Evolutionary conservation across 1,140 invertebrate species (phyloP), one percentile per base, ranked within the genome.

Genomic region (Belonocnema kinseyi): DNA sequence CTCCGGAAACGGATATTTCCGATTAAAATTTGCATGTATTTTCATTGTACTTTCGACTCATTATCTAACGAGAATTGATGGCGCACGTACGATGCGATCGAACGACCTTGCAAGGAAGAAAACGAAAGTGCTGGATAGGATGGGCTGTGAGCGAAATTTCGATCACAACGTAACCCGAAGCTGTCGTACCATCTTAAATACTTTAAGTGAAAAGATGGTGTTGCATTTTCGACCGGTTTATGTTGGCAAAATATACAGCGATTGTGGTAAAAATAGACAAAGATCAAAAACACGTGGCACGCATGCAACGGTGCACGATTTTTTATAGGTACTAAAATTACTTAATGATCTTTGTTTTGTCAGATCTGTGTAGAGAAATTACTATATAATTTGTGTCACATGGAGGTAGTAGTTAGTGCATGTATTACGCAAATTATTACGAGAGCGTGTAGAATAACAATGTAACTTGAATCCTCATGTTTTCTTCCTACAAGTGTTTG

Each of bases 101-200:
- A 51, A 76, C 81, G 82, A 80, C 82, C 84, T 84, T 85, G 82
- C 50, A n/a, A 71, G 19, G 12, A 74, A 81, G 77, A 84, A 84
- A 84, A 84, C 58, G 79, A 84, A 84, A 85, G 81, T 82, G 74
- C 58, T 73, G 74, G 79, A 71, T 54, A 77, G 74, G 77, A 73
- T 50, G 76, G 46, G 72, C 40, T 54, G 74, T 72, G 77, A 78
- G 74, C 77, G 75, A 80, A 85, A 87, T 85, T 87, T 87, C 71
- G 72, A 80, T 51, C 70, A 46, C 84, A 85, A 79, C 75, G 77
- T 75, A 85, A 88, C 70, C 61, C 52, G 73, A 78, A 72, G 66
- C 54, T 14, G 16, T 73, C n/a, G 79, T 77, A 73, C 75, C 72
- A 79, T 83, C 80, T 77, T 82, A 78, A 85, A 85, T 85, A 83